These are phyloP conservation scores for Exephanes ischioxanthus DNA, from an alignment of 2,888 invertebrate species.

Conservation along the genomic window DNA sequence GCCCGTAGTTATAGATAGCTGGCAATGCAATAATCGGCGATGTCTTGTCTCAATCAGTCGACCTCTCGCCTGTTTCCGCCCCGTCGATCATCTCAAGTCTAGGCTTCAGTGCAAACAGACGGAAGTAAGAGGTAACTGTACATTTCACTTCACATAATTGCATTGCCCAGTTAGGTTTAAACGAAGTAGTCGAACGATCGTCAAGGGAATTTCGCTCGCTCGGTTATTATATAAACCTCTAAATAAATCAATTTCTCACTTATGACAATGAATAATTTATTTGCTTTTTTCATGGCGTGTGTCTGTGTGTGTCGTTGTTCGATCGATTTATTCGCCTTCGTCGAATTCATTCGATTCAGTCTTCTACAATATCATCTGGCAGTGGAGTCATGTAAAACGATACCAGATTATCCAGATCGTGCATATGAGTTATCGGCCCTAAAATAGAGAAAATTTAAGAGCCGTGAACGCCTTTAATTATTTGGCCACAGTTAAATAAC, in stretches of 20 bases:
- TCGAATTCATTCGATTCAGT: conserved; percentile 64
- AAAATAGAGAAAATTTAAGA: conserved; percentile 60
- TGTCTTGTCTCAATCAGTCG: conserved; percentile 11
- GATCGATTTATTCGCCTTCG: conserved; percentile 52
- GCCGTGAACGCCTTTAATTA: conserved; percentile 24
- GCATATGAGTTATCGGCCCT: conserved; percentile 82
- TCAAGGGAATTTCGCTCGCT: conserved; percentile 9
- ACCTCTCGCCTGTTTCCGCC: neutral
- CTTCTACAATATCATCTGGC: conserved; percentile 75
- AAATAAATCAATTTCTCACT: conserved; percentile 66
- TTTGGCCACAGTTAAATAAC: conserved; percentile 38
- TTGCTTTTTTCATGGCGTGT: conserved; percentile 30
- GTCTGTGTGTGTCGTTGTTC: conserved; percentile 54
- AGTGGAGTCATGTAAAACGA: conserved; percentile 82
- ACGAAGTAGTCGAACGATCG: neutral
- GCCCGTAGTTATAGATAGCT: conserved; percentile 11
- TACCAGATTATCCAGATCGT: conserved; percentile 83
- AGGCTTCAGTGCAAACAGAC: neutral
- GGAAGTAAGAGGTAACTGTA: neutral
- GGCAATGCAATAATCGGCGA: conserved; percentile 51
- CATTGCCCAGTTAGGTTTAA: neutral
- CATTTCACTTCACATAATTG: neutral
- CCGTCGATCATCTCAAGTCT: neutral
- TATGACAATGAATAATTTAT: conserved; percentile 72
- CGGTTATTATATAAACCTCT: conserved; percentile 24